phyloP scores from a whole-genome alignment of 2,113 vertebrate genomes.

The Laticauda colubrina region DNA sequence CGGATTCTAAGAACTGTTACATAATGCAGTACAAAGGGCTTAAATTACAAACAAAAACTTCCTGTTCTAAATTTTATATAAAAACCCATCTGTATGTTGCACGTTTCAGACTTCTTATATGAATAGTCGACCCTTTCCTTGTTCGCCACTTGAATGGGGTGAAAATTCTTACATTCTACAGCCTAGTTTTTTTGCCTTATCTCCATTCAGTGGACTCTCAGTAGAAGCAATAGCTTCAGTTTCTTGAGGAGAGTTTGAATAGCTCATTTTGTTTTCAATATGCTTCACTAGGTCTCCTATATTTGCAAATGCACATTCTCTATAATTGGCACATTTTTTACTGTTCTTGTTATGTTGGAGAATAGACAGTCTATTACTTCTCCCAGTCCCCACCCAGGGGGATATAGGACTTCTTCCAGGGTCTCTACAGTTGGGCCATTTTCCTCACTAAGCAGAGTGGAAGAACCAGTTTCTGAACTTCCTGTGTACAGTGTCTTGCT shows the following conservation, averaged over 20 bases:
- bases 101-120: not conserved
- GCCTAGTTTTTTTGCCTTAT: not conserved
- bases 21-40: not conserved
- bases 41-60: not conserved
- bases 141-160: not conserved
- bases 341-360: not conserved
- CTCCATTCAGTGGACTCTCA: not conserved
- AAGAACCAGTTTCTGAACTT: conserved; percentile 14
- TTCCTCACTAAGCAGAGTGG: conserved; percentile 8
- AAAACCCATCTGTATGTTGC: not conserved
- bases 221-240: not conserved
- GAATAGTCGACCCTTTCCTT: not conserved
- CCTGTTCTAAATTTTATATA: not conserved
- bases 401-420: not conserved
- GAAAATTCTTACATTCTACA: not conserved
- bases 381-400: not conserved
- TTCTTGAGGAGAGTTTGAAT: not conserved
- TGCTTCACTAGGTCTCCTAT: not conserved
- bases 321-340: not conserved
- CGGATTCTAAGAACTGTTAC: not conserved
- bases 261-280: not conserved
- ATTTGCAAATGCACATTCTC: not conserved
- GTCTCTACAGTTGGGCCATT: not conserved
- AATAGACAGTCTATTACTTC: not conserved
- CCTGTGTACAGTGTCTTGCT: not conserved